A percentile compares a stretch with the other conserved stretches of the same genome.
These are phyloP conservation scores for Zaprionus africanus DNA, from an alignment of 1,140 invertebrate genomes.

Conservation along the genomic window DNA sequence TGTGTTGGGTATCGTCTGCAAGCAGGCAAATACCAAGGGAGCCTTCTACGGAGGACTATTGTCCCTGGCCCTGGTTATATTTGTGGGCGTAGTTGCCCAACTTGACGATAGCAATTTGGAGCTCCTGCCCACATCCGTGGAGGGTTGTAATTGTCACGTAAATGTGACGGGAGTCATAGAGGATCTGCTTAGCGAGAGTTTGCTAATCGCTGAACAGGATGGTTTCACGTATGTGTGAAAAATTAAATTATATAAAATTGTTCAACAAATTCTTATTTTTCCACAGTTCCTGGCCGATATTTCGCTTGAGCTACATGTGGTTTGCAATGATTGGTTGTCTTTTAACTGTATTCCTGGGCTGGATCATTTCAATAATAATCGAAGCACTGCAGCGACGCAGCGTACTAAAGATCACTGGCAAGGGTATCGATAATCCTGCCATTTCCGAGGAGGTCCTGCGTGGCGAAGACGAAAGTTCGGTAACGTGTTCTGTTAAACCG, in stretches of 20 bases:
- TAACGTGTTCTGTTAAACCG: slow-evolving; percentile 35
- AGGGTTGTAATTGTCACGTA: slow-evolving; percentile 83
- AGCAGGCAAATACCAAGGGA: slow-evolving; percentile 91
- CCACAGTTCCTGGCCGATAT: slow-evolving; percentile 85
- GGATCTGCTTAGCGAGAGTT: slow-evolving; percentile 47
- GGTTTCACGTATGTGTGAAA: slow-evolving; percentile 69
- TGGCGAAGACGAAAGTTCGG: slow-evolving; percentile 50
- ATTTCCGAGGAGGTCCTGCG: slow-evolving; percentile 60
- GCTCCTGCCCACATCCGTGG: slow-evolving; percentile 82
- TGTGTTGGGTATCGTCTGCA: slow-evolving; percentile 94
- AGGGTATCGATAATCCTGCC: slow-evolving; percentile 85
- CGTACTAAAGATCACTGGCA: slow-evolving; percentile 69
- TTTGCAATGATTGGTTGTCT: slow-evolving; percentile 90
- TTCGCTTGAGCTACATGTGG: slow-evolving; percentile 88
- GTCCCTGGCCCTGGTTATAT: slow-evolving; percentile 85
- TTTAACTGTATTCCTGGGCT: slow-evolving; percentile 89
- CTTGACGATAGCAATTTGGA: slow-evolving; percentile 84
- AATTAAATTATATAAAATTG: not conserved
- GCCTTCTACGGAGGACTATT: slow-evolving; percentile 85
- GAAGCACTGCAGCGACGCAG: slow-evolving; percentile 84
- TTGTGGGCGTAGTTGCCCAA: slow-evolving; percentile 85
- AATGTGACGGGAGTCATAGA: slow-evolving; percentile 77
- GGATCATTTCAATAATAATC: slow-evolving; percentile 89
- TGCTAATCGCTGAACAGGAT: slow-evolving; percentile 12
- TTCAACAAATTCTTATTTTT: not conserved